Conservation (phyloP, 2,797 vertebrate genomes). For the Spea hammondii region DNA sequence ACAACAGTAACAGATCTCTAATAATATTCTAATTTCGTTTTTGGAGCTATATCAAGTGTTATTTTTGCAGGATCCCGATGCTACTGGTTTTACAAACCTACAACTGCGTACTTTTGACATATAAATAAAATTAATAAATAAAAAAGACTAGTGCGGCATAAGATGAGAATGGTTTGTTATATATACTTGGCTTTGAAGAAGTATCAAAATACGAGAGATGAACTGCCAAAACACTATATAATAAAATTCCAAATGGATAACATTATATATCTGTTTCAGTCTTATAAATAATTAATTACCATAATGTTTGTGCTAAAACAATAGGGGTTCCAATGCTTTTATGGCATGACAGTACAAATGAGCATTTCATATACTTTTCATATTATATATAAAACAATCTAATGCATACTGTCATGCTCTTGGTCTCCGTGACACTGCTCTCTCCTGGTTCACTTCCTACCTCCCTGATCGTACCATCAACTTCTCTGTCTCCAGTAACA, state of each 20-base stretch:
- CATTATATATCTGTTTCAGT: neutral
- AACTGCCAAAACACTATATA: neutral
- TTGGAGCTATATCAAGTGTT: too few relatives aligned
- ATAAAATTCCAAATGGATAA: neutral
- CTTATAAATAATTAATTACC: constrained; percentile 21
- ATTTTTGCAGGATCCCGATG: too few relatives aligned
- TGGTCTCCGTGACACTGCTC: too few relatives aligned
- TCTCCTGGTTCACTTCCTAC: too few relatives aligned
- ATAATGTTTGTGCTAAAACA: constrained; percentile 15
- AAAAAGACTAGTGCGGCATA: constrained; percentile 7
- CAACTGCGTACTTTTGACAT: neutral
- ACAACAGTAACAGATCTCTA: too few relatives aligned
- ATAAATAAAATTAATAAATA: too few relatives aligned
- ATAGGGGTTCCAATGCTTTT: constrained; percentile 21
- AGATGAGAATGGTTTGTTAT: constrained; percentile 3
- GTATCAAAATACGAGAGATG: constrained; percentile 1
- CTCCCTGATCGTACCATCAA: too few relatives aligned
- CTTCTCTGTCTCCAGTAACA: too few relatives aligned
- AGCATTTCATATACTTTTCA: constrained; percentile 12
- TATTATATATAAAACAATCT: too few relatives aligned
- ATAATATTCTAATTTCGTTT: too few relatives aligned
- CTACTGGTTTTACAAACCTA: neutral
- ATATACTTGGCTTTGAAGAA: neutral
- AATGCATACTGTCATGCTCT: too few relatives aligned
- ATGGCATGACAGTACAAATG: constrained; percentile 12